A percentile compares a stretch with the other conserved stretches of the same genome.
Conservation (phyloP, 2,888 invertebrate species). For the Rotaria macrura region DNA sequence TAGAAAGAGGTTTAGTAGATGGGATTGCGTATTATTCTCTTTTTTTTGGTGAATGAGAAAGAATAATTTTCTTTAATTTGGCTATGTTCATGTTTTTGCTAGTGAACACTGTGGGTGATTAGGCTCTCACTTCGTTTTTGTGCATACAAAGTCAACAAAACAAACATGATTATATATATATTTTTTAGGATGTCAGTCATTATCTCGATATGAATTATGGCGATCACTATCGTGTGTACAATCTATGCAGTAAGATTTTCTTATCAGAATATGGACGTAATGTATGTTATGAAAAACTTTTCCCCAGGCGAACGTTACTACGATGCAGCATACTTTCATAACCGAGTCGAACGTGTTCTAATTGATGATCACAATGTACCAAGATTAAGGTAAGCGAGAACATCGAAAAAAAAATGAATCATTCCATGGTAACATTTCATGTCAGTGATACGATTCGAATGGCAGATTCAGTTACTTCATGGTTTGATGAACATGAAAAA, state of each 20-base stretch:
- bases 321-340: constrained; percentile 49
- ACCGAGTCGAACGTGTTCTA: constrained; percentile 48
- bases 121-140: neutral
- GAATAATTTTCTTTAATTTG: neutral
- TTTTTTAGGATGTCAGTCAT: constrained; percentile 52
- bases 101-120: neutral
- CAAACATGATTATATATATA: too few relatives aligned
- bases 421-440: neutral
- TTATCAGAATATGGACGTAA: too few relatives aligned
- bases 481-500: constrained; percentile 47
- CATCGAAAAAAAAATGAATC: neutral
- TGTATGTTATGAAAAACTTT: constrained; percentile 34
- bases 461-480: constrained; percentile 48
- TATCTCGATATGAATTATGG: constrained; percentile 52
- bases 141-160: neutral
- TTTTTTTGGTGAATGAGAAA: too few relatives aligned
- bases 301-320: constrained; percentile 52
- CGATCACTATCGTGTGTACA: constrained; percentile 52
- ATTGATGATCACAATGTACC: constrained; percentile 55
- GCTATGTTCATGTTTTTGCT: neutral
- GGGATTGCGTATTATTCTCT: neutral
- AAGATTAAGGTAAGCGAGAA: constrained; percentile 44
- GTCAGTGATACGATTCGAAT: constrained; percentile 51
- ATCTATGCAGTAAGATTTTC: constrained; percentile 51
- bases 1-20: neutral